These are phyloP conservation scores for Apotomis betuletana DNA, from an alignment of 2,888 invertebrate genomes.

Conservation along the genomic window DNA sequence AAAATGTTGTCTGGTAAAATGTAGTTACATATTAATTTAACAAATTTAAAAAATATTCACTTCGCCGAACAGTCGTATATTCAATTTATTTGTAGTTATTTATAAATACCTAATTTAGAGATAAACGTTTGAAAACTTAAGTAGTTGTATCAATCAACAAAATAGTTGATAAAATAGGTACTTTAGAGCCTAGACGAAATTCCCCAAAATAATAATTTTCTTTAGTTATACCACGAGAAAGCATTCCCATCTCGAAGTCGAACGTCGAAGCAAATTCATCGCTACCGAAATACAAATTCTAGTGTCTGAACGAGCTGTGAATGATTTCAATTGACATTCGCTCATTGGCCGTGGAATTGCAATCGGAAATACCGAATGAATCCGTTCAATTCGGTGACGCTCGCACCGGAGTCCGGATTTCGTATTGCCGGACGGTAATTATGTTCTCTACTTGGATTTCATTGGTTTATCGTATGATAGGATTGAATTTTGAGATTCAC, in stretches of 20 bases:
- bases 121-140: no score
- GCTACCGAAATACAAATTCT: constrained; percentile 22
- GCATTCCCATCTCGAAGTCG: not conserved
- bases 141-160: no score
- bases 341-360: constrained; percentile 65
- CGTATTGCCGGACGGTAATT: constrained; percentile 44
- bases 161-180: no score
- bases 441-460: constrained; percentile 33
- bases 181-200: not conserved
- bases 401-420: constrained; percentile 58
- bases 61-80: no score
- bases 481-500: constrained; percentile 18
- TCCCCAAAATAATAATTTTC: not conserved
- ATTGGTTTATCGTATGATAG: constrained; percentile 19
- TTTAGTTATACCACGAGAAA: not conserved
- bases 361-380: constrained; percentile 73
- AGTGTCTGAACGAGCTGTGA: constrained; percentile 28
- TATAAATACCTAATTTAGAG: no score
- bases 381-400: constrained; percentile 67
- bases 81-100: no score
- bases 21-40: no score
- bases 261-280: not conserved
- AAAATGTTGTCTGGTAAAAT: no score
- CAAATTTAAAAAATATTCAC: no score
- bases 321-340: constrained; percentile 46